Evolutionary conservation across 1,140 invertebrate genomes (phyloP).

Genomic region (Pseudobourletiella spinata): DNA sequence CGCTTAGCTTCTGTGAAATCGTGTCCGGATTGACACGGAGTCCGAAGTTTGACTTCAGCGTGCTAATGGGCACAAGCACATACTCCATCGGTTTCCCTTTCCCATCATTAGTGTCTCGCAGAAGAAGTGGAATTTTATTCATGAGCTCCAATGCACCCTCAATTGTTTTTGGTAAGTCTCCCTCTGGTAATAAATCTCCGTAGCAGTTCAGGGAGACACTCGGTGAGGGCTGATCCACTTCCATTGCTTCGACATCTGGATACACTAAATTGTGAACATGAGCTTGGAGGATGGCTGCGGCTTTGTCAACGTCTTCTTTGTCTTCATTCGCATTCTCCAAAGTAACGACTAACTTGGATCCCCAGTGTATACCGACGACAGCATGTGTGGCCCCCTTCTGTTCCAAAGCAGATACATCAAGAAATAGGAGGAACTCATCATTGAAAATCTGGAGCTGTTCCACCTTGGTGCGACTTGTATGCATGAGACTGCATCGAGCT

Average conservation of each 20-base stretch:
- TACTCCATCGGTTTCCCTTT: slow-evolving; percentile 9
- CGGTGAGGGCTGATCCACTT: not conserved
- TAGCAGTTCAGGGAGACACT: slow-evolving; percentile 2
- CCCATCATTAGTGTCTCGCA: slow-evolving; percentile 4
- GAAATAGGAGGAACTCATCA: slow-evolving; percentile 2
- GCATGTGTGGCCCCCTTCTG: slow-evolving; percentile 11
- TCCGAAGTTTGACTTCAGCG: not conserved
- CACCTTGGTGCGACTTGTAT: slow-evolving; percentile 9
- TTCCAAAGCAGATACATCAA: slow-evolving; percentile 1
- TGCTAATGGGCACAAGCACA: not conserved
- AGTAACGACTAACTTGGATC: slow-evolving; percentile 6
- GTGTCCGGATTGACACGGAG: not conserved
- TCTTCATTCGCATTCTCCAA: slow-evolving; percentile 2
- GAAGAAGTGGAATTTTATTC: slow-evolving; percentile 2
- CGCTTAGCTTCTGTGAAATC: not conserved
- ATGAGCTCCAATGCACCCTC: slow-evolving; percentile 12
- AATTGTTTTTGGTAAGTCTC: slow-evolving; percentile 12
- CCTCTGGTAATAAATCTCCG: slow-evolving; percentile 13
- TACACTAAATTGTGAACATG: not conserved
- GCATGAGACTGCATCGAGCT: slow-evolving; percentile 2
- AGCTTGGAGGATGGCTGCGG: not conserved
- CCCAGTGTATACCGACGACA: slow-evolving; percentile 11
- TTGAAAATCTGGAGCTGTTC: slow-evolving; percentile 13
- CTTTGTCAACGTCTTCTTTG: slow-evolving; percentile 9
- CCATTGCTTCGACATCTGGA: not conserved